These are phyloP conservation scores for Phyllotreta striolata DNA, from an alignment of 2,888 invertebrate species.

Conservation along the genomic window DNA sequence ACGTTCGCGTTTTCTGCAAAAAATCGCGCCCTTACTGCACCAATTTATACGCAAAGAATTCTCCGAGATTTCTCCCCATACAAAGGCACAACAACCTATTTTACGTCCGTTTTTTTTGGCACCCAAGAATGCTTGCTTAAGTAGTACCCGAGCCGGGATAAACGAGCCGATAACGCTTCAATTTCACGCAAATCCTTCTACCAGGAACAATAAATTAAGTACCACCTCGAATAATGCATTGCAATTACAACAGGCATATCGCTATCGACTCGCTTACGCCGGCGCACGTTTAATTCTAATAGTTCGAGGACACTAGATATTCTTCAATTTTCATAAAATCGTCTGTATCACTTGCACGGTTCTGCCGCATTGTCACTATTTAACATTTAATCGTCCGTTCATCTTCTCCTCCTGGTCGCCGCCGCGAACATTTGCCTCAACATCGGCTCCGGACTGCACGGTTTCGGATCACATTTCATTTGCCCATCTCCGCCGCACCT, in stretches of 20 bases:
- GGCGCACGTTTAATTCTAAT: conserved; percentile 29
- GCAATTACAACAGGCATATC: neutral
- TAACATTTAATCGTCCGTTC: conserved; percentile 50
- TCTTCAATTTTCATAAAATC: conserved; percentile 55
- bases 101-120: conserved; percentile 58
- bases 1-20: conserved; percentile 46
- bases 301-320: conserved; percentile 54
- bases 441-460: conserved; percentile 90
- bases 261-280: conserved; percentile 6
- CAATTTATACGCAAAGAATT: conserved; percentile 32
- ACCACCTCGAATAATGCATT: neutral
- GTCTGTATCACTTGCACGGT: conserved; percentile 59
- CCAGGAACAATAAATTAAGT: neutral
- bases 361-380: conserved; percentile 51
- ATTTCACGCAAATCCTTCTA: neutral
- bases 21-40: conserved; percentile 33
- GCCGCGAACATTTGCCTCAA: conserved; percentile 89
- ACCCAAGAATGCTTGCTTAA: conserved; percentile 61
- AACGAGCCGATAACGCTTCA: neutral
- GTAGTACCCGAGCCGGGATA: conserved; percentile 6
- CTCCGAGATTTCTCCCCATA: conserved; percentile 34
- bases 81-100: conserved; percentile 60
- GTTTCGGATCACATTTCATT: conserved; percentile 93
- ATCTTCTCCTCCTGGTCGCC: conserved; percentile 76
- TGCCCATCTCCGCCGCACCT: conserved; percentile 93